Percentiles rank a stretch among this genome's conserved stretches.
Evolutionary conservation across 2,797 vertebrate species (phyloP).

Genomic region (Cephalopachus bancanus): DNA sequence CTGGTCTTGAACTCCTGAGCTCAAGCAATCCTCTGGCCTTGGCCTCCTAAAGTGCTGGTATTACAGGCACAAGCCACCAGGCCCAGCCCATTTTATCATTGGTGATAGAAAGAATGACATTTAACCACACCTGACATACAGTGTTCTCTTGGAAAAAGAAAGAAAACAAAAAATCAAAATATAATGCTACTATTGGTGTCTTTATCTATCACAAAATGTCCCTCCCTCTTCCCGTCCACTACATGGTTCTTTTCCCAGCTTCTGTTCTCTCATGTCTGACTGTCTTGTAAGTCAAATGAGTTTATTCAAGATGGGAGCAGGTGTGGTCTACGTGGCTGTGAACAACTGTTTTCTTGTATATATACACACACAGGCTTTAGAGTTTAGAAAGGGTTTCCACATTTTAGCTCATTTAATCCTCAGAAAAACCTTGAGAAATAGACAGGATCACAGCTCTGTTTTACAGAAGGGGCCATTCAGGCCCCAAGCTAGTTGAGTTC

Average conservation of each 20-base stretch:
- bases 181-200: background rate
- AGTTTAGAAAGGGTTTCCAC: conserved; percentile 35
- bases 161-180: background rate
- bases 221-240: background rate
- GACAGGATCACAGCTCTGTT: background rate
- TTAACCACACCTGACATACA: background rate
- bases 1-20: too few relatives aligned
- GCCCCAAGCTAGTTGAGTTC: background rate
- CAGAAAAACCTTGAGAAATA: background rate
- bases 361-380: background rate
- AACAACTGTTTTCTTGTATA: background rate
- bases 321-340: background rate
- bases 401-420: conserved; percentile 48
- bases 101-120: conserved; percentile 3
- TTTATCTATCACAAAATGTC: conserved; percentile 1
- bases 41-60: too few relatives aligned
- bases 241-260: background rate
- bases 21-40: too few relatives aligned
- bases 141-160: background rate
- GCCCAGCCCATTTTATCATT: background rate
- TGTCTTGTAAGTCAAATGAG: background rate
- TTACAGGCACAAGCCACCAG: too few relatives aligned
- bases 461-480: background rate
- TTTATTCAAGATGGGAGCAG: background rate
- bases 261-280: background rate